Evolutionary conservation across 1,140 invertebrate species (phyloP), one percentile per base, ranked within the genome.

Genomic region (Aporrectodea caliginosa): DNA sequence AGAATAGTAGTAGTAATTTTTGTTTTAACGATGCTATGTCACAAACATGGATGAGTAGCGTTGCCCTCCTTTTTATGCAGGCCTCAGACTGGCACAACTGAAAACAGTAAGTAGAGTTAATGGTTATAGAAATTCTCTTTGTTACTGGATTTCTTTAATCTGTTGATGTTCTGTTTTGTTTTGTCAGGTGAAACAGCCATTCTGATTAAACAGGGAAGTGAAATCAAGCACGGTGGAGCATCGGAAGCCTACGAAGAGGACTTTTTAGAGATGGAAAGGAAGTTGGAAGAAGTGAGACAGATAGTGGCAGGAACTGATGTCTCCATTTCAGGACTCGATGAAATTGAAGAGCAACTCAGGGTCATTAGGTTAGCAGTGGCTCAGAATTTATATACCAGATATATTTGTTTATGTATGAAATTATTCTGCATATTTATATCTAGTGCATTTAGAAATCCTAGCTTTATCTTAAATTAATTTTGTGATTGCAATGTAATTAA

Each of bases 171-270:
- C 34, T 31, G 30, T 73, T 29, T 31, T 14, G 31, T 33, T 32
- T 43, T 81, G 83, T 12, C 82, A 90, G 89, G 85, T 58, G 84
- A 89, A 81, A 90, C 90, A 6, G 80, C 83, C 22, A 78, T 82
- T 34, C 82, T 96, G 0, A 93, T 98, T 35, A 90, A 92, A 31
- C 91, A 93, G 73, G 96, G 95, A n/a, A 93, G 93, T 78, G 92
- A 94, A 84, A 97, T 98, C 74, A 96, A 96, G 85, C 92, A 94
- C 82, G 93, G 94, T 78, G 96, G 97, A 73, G 94, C 95, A 12
- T 94, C 95, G 16, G 96, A 96, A 70, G 96, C 95, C 0, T 99
- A 98, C 84, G 95, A 95, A 1, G 91, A 93, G 83, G 94, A 97
- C 87, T 99, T 98, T 90, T 93, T 94, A 82, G 91, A 92, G 82